Evolutionary conservation across 1,140 invertebrate species (phyloP), one percentile per base, ranked within the genome.

Genomic region (Diachasma alloeum): DNA sequence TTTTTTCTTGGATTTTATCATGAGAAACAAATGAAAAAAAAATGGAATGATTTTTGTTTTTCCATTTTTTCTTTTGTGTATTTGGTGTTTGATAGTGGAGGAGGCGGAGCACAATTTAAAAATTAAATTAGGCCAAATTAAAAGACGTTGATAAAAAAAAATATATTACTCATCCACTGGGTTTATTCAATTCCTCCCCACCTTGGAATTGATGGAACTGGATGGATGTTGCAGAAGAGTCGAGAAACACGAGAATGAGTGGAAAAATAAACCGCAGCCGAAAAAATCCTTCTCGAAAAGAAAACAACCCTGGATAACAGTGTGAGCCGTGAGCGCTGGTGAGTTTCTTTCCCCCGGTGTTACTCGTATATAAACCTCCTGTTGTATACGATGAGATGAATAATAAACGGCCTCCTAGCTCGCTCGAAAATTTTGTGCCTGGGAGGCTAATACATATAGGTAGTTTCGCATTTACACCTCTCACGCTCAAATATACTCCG

Each of bases 371-470:
- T 31, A 63, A 10, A 8, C 37, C 15, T 26, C 42, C 17, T 24
- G 31, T 70, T 42, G 31, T 69, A 63, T 70, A 75, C 26, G 10
- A 19, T 56, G 48, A 70, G 24, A 24, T 22, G 46, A 75, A 75
- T 75, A 75, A 75, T 75, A 68, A 70, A 75, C 48, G 67, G 44
- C 39, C 42, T 70, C 26, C 8, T 42, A 31, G 63, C 15, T 63
- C 26, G 22, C 44, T 69, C 46, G 66, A 53, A 75, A 67, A 69
- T 75, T 75, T 53, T 37, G 39, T 36, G 26, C 66, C 37, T 37
- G 66, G 67, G 73, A 66, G 44, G 56, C 63, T 67, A 26, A 46
- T 53, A 63, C 59, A 26, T 31, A 63, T 31, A 26, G 24, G 59
- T 63, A 26, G 48, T 53, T 53, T 63, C 24, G 24, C 59, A 31